Base-by-base conservation (phyloP, 2,797 vertebrate genomes). In the Eulemur albifrons region DNA sequence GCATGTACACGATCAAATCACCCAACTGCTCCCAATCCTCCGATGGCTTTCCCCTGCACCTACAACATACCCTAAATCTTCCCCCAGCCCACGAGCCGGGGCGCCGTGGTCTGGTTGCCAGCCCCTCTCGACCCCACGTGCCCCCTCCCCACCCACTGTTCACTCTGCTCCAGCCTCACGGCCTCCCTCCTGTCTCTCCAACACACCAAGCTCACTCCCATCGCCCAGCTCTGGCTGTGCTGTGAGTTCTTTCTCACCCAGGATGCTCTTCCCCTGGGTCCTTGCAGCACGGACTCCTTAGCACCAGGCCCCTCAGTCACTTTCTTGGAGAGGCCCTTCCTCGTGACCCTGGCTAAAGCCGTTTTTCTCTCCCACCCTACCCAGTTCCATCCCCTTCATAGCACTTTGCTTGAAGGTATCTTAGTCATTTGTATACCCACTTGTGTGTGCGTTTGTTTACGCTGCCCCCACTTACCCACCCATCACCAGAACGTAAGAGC, bases 151-250 rank as follows among this genome's bases (percentile, higher is more conserved):
- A 10, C 20, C n/a, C 32, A 9, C 17, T 7, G 48, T 11, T 73
- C 69, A 17, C 27, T 35, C 30, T 32, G 35, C 59, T n/a, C 7
- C 54, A 25, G 63, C n/a, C 52, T 14, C 35, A 0, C 0, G n/a
- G 40, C 57, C 13, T 27, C 23, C 40, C 25, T 63, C 65, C 20
- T 20, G 45, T 12, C 67, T 80, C 65, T n/a, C 32, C 43, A n/a
- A 57, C 13, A 10, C 1, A 15, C 43, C 43, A 52, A 48, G 30
- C 20, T 13, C 2, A 0, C 6, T 21, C 30, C 57, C 27, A 35
- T 1, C 0, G 2, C 11, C 4, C 13, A 43, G 21, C 59, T 5
- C 63, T 30, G 5, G 32, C 27, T 11, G 18, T 23, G 30, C 5
- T 5, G 30, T 4, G 13, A 8, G 65, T 10, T 50, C n/a, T 18